Evolutionary conservation across 2,113 vertebrate species (phyloP).

Genomic region (Pygoscelis antarcticus): DNA sequence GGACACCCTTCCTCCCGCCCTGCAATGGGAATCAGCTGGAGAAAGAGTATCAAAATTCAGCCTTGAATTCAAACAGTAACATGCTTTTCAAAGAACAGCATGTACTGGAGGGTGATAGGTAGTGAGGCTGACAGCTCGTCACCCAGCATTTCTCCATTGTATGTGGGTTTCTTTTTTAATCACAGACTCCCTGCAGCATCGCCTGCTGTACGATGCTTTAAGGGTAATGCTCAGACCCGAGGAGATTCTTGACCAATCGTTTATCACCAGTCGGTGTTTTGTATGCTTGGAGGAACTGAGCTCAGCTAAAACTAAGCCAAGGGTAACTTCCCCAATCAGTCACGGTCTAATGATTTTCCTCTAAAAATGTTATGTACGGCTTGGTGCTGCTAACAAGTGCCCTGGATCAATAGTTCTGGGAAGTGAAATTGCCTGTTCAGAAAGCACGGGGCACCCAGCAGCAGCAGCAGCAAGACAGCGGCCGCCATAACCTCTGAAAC

Average conservation of each 20-base stretch:
- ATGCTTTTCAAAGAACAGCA: not conserved
- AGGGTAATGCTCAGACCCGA: not conserved
- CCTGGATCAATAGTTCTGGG: conserved; percentile 12
- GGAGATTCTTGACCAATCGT: not conserved
- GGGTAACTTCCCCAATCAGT: not conserved
- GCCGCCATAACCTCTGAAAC: not conserved
- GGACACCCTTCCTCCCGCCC: not conserved
- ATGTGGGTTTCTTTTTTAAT: not conserved
- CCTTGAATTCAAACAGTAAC: not conserved
- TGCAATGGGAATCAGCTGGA: not conserved
- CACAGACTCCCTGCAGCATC: not conserved
- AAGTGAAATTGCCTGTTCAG: not conserved
- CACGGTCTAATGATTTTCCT: not conserved
- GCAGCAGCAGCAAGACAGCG: not conserved
- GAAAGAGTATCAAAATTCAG: not conserved
- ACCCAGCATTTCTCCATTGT: not conserved
- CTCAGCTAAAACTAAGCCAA: not conserved
- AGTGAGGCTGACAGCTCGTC: conserved; percentile 11
- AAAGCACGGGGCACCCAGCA: not conserved
- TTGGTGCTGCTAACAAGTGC: not conserved
- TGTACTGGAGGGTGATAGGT: not conserved
- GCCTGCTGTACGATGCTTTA: not conserved
- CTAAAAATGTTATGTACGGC: not conserved
- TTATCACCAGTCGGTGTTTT: not conserved
- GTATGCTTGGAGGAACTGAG: not conserved